Evolutionary conservation across 37 sponge, comb jelly and placozoan species (phyloP).

Genomic region (Geodia barretti): DNA sequence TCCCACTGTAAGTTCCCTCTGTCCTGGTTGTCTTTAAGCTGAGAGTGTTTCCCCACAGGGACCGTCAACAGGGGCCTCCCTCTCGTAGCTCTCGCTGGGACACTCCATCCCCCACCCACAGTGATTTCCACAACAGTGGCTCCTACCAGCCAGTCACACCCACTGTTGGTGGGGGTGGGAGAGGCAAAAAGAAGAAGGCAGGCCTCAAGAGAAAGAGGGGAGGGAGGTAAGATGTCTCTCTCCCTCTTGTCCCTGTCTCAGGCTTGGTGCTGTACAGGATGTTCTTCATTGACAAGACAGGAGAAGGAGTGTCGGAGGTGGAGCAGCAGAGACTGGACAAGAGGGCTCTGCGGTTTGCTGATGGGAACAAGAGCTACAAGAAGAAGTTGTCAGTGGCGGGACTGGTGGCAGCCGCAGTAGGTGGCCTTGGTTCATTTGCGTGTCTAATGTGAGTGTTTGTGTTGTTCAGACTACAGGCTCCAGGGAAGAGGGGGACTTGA

Average conservation of each 20-base stretch:
- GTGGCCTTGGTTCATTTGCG: not conserved
- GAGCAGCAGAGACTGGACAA: slow-evolving; percentile 52
- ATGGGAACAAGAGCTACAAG: slow-evolving; percentile 33
- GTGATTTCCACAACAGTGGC: not conserved
- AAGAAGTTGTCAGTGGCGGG: slow-evolving; percentile 68
- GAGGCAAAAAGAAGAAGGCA: slow-evolving; percentile 28
- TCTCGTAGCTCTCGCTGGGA: slow-evolving; percentile 71
- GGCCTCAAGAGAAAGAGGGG: slow-evolving; percentile 27
- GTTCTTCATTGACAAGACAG: slow-evolving; percentile 32
- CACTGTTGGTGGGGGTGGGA: not conserved
- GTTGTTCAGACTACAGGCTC: slow-evolving; percentile 3
- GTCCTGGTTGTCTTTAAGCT: not conserved
- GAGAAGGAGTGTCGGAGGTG: slow-evolving; percentile 6
- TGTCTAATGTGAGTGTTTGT: not conserved
- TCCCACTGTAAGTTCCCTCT: slow-evolving; percentile 70
- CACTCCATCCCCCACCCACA: slow-evolving; percentile 53
- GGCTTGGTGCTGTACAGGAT: slow-evolving; percentile 12
- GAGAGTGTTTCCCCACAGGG: not conserved
- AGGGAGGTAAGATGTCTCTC: not conserved
- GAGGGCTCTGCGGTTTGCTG: slow-evolving; percentile 60
- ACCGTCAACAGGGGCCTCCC: not conserved
- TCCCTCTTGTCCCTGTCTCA: no score
- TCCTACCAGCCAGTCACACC: not conserved
- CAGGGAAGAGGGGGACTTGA: slow-evolving; percentile 53
- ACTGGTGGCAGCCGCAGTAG: slow-evolving; percentile 48